A percentile compares a stretch with the other conserved stretches of the same genome.
Conservation (phyloP, 2,113 vertebrate genomes). For the Prietella phreatophila region DNA sequence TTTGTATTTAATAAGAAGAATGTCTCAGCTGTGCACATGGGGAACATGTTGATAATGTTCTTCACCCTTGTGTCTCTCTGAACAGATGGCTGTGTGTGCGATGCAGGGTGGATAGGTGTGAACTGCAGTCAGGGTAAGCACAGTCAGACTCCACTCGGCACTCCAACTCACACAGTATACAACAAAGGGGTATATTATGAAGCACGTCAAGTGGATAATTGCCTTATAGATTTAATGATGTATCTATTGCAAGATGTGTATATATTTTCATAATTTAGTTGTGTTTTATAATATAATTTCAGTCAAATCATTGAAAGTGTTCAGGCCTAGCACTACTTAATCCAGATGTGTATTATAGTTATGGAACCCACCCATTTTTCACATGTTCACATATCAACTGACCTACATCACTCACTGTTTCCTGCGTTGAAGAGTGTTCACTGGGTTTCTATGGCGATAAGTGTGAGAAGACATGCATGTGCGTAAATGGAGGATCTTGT, state of each 20-base stretch:
- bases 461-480: conserved; percentile 76
- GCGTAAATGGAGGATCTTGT: conserved; percentile 73
- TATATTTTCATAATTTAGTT: background rate
- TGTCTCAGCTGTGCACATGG: background rate
- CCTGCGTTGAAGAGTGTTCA: conserved; percentile 67
- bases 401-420: background rate
- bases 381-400: background rate
- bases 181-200: conserved; percentile 2
- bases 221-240: background rate
- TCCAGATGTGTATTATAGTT: background rate
- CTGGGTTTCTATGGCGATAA: conserved; percentile 69
- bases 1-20: background rate
- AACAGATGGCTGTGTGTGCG: conserved; percentile 85
- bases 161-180: background rate
- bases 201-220: background rate
- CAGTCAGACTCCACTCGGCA: background rate
- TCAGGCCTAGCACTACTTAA: background rate
- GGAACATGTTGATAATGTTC: background rate
- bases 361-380: background rate
- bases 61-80: conserved; percentile 8
- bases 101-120: conserved; percentile 83
- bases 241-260: background rate
- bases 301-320: background rate
- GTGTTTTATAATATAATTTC: background rate
- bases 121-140: conserved; percentile 84